Percentiles rank a stretch among this genome's conserved stretches.
Evolutionary conservation across 2,888 invertebrate genomes (phyloP).

Genomic region (Drosophila anceps): DNA sequence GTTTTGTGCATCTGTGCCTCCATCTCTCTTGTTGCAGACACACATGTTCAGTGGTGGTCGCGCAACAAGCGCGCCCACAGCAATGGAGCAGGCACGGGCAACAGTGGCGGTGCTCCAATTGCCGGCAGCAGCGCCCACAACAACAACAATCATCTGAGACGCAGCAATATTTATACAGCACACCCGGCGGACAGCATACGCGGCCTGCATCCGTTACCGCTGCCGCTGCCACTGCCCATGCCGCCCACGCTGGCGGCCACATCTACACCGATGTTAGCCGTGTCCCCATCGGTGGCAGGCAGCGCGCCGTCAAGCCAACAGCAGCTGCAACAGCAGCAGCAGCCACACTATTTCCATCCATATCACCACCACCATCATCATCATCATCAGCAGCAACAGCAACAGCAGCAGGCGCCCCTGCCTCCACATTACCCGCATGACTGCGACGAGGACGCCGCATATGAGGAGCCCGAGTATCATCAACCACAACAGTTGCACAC

Average conservation of each 20-base stretch:
- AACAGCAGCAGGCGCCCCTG: constrained; percentile 43
- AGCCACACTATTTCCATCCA: constrained; percentile 71
- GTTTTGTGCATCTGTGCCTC: constrained; percentile 19
- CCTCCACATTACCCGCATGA: constrained; percentile 59
- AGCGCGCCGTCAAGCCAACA: constrained; percentile 45
- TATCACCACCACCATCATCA: constrained; percentile 73
- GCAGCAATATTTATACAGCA: constrained; percentile 85
- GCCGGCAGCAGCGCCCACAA: constrained; percentile 62
- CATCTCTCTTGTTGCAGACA: constrained; percentile 72
- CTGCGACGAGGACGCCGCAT: constrained; percentile 75
- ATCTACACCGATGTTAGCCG: constrained; percentile 43
- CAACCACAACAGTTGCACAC: constrained; percentile 82
- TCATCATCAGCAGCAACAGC: constrained; percentile 58
- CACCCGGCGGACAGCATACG: constrained; percentile 85
- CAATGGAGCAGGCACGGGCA: constrained; percentile 38
- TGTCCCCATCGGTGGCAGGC: constrained; percentile 53
- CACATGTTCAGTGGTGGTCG: constrained; percentile 86
- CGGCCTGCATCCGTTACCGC: constrained; percentile 78
- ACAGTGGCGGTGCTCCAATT: constrained; percentile 41
- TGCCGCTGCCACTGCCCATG: constrained; percentile 53
- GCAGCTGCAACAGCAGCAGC: constrained; percentile 52
- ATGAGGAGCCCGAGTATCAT: constrained; percentile 83
- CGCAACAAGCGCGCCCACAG: constrained; percentile 83
- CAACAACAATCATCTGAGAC: constrained; percentile 84
- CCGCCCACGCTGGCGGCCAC: constrained; percentile 61